Conservation (phyloP, 2,797 vertebrate genomes). For the Pempheris klunzingeri region DNA sequence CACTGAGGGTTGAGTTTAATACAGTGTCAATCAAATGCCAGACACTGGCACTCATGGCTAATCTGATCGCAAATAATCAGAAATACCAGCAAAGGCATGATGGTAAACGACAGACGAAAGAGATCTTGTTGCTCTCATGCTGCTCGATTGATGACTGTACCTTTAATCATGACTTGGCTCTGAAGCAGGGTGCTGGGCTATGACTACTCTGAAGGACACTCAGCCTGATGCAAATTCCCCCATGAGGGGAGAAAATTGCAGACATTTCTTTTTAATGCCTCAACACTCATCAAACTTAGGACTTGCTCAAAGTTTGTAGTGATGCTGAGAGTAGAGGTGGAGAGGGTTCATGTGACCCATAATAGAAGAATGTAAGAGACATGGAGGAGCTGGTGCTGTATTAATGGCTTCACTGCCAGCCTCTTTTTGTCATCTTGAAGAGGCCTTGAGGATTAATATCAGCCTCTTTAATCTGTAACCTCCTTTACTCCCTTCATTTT, state of each 20-base stretch:
- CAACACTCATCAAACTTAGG: constrained; percentile 52
- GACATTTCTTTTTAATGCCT: constrained; percentile 66
- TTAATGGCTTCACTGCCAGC: constrained; percentile 34
- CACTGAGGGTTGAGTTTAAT: constrained; percentile 31
- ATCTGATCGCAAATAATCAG: constrained; percentile 37
- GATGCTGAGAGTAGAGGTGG: constrained; percentile 30
- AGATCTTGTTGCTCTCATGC: constrained; percentile 6
- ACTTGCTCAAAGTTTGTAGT: constrained; percentile 53
- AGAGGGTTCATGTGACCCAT: constrained; percentile 42
- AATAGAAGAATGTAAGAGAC: constrained; percentile 29
- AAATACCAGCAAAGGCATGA: constrained; percentile 23
- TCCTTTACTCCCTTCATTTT: constrained; percentile 38
- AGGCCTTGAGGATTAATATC: constrained; percentile 55
- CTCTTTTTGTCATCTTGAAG: constrained; percentile 46
- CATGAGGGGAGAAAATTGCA: constrained; percentile 59
- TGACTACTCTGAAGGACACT: constrained; percentile 70
- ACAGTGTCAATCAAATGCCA: constrained; percentile 50
- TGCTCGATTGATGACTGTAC: constrained; percentile 49
- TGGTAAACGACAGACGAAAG: constrained; percentile 14
- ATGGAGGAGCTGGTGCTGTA: constrained; percentile 18
- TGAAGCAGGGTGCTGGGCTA: constrained; percentile 49
- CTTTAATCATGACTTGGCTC: constrained; percentile 60
- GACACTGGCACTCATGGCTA: constrained; percentile 34
- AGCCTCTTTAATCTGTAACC: constrained; percentile 46
- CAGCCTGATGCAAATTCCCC: constrained; percentile 57